Conservation (phyloP, 2,113 vertebrate species). For the Ranitomeya variabilis region DNA sequence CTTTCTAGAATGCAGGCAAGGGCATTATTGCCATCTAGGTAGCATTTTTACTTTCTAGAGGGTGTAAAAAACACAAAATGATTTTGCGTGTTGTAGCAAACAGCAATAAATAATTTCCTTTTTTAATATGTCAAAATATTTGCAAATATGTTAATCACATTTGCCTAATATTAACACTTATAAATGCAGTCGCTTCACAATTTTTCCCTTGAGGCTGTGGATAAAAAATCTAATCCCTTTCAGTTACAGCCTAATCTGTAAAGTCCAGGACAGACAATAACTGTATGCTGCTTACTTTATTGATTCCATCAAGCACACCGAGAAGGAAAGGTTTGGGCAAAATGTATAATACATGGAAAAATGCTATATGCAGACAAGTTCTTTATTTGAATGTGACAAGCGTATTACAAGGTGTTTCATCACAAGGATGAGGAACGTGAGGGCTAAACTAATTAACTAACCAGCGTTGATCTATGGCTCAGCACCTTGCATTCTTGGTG, state of each 20-base stretch:
- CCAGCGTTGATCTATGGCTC: conserved; percentile 76
- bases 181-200: neutral
- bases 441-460: conserved; percentile 82
- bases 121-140: neutral
- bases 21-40: too few species aligned
- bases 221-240: conserved; percentile 53
- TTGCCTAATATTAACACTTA: neutral
- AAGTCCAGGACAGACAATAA: conserved; percentile 59
- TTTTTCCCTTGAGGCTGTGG: neutral
- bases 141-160: neutral
- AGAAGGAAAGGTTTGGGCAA: conserved; percentile 57
- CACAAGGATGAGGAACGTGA: conserved; percentile 67
- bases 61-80: neutral
- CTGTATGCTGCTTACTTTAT: conserved; percentile 60
- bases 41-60: too few species aligned
- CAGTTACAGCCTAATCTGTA: conserved; percentile 60
- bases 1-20: too few species aligned
- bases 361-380: conserved; percentile 56
- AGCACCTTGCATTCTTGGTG: conserved; percentile 78
- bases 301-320: conserved; percentile 59
- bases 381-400: conserved; percentile 61
- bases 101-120: neutral
- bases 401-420: conserved; percentile 67
- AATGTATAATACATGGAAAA: conserved; percentile 35
- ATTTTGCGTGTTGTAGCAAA: neutral